phyloP scores from a whole-genome alignment of 1,140 invertebrate genomes.

The Papilio dardanus region DNA sequence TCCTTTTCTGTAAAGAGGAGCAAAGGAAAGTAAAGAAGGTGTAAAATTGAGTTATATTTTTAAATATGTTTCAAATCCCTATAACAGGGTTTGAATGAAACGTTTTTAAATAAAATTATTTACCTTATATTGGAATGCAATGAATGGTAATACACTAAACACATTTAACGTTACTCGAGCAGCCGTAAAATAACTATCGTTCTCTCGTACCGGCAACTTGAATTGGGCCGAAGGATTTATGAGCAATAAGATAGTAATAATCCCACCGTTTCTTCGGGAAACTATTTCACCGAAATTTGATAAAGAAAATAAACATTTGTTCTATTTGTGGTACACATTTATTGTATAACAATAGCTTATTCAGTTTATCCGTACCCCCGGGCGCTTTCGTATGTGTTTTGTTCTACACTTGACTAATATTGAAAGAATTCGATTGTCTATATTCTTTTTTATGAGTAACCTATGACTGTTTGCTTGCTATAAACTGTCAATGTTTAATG shows the following conservation, averaged over 20 bases:
- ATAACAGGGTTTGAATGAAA: neutral
- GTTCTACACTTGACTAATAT: slow-evolving; percentile 9
- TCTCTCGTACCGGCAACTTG: slow-evolving; percentile 17
- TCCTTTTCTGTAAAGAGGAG: no score
- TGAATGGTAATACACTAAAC: slow-evolving; percentile 10
- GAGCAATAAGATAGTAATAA: slow-evolving; percentile 6
- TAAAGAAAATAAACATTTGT: slow-evolving; percentile 23
- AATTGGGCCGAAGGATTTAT: slow-evolving; percentile 25
- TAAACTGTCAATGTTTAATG: neutral
- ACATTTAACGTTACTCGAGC: neutral
- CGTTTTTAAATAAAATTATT: neutral
- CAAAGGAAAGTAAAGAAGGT: no score
- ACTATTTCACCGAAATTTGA: slow-evolving; percentile 27
- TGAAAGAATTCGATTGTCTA: neutral
- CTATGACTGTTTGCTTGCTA: neutral
- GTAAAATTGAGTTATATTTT: neutral
- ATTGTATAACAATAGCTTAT: slow-evolving; percentile 6
- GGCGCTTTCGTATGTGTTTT: slow-evolving; percentile 5
- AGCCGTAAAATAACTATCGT: slow-evolving; percentile 13
- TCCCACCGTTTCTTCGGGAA: slow-evolving; percentile 20
- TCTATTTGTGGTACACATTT: slow-evolving; percentile 16
- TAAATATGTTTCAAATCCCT: no score
- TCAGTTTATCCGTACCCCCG: neutral
- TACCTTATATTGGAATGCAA: neutral
- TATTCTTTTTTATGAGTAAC: neutral